A percentile compares a stretch with the other conserved stretches of the same genome.
Evolutionary conservation across 1,140 invertebrate genomes (phyloP).

Genomic region (Drosophila tristis): DNA sequence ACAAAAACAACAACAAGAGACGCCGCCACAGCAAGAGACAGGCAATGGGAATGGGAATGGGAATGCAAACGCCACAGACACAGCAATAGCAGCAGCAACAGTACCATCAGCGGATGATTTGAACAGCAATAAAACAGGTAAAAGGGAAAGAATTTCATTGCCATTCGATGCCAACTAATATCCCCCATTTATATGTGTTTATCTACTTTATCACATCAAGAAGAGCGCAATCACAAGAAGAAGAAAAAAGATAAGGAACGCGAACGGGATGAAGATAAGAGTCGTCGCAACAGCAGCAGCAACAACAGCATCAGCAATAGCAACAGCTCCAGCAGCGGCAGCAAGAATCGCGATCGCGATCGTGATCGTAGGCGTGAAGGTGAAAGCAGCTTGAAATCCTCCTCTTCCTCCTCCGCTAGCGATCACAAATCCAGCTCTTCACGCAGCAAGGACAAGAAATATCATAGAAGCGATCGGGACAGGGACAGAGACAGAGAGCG

Average conservation of each 20-base stretch:
- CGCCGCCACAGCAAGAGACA: slow-evolving; percentile 21
- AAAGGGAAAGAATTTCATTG: slow-evolving; percentile 35
- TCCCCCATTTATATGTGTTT: slow-evolving; percentile 20
- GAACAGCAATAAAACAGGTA: slow-evolving; percentile 58
- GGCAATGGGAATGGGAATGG: slow-evolving; percentile 48
- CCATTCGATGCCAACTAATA: slow-evolving; percentile 46
- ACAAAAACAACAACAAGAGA: slow-evolving; percentile 35
- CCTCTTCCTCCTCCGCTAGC: slow-evolving; percentile 27
- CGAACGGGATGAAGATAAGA: slow-evolving; percentile 70
- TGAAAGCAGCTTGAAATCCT: slow-evolving; percentile 43
- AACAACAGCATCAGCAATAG: slow-evolving; percentile 25
- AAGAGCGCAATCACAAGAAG: slow-evolving; percentile 74
- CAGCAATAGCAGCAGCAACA: slow-evolving; percentile 14
- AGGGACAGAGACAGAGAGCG: slow-evolving; percentile 44
- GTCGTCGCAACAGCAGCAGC: slow-evolving; percentile 32
- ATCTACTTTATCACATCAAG: slow-evolving; percentile 11
- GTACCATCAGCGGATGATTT: slow-evolving; percentile 29
- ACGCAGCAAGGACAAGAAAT: slow-evolving; percentile 69
- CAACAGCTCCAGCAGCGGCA: slow-evolving; percentile 8
- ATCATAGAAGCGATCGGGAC: slow-evolving; percentile 61
- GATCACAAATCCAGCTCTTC: slow-evolving; percentile 60
- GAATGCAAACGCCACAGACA: slow-evolving; percentile 64
- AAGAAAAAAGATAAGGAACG: slow-evolving; percentile 80
- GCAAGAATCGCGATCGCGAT: slow-evolving; percentile 29
- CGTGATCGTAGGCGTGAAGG: slow-evolving; percentile 1